Evolutionary conservation across 2,888 invertebrate genomes (phyloP).

Genomic region (Himalopsyche tibetana): DNA sequence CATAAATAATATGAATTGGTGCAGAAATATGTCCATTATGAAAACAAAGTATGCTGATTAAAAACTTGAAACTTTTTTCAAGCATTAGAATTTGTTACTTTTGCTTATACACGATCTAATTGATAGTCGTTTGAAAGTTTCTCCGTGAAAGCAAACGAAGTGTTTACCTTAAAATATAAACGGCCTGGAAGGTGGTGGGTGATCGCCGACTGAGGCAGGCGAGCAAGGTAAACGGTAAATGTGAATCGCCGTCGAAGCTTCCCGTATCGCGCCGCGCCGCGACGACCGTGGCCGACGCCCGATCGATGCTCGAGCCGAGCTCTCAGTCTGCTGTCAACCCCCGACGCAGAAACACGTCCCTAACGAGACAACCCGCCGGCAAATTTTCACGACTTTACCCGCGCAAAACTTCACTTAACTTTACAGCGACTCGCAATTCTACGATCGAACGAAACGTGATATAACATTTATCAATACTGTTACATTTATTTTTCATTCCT

Average conservation of each 20-base stretch:
- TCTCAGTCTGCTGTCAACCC: conserved; percentile 27
- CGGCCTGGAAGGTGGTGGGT: background rate
- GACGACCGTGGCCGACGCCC: conserved; percentile 8
- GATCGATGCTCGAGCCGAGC: conserved; percentile 7
- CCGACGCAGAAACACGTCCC: background rate
- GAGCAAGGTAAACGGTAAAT: conserved; percentile 22
- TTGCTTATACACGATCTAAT: conserved; percentile 21
- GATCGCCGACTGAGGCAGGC: background rate
- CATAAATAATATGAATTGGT: background rate
- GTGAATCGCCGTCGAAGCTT: conserved; percentile 7
- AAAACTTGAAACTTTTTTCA: conserved; percentile 7
- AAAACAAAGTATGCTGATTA: conserved; percentile 8
- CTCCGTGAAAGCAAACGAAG: conserved; percentile 16
- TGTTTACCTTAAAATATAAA: conserved; percentile 26
- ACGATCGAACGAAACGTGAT: background rate
- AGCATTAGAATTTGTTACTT: conserved; percentile 4
- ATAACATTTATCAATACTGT: background rate
- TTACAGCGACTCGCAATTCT: background rate
- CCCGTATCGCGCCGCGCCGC: background rate
- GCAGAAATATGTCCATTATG: conserved; percentile 14
- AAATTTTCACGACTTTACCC: conserved; percentile 7
- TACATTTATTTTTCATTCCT: background rate
- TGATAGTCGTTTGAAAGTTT: conserved; percentile 20
- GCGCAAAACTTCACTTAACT: conserved; percentile 34
- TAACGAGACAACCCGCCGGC: background rate